Conservation (phyloP, 2,113 vertebrate genomes). For the Petroica traversi region DNA sequence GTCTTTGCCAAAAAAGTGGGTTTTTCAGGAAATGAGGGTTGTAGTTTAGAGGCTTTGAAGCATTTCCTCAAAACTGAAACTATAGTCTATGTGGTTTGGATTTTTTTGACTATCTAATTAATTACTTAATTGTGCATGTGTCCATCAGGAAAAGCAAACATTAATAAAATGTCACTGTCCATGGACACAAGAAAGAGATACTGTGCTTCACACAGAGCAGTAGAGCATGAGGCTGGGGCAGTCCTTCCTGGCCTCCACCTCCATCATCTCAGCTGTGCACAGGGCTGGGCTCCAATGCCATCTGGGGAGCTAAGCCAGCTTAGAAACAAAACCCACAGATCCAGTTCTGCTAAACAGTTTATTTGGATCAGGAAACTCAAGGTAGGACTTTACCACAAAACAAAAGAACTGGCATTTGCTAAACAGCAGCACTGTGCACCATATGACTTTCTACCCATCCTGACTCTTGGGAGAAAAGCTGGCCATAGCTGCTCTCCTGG, state of each 20-base stretch:
- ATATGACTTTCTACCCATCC: not conserved
- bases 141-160: accelerated
- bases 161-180: not conserved
- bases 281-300: accelerated
- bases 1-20: not conserved
- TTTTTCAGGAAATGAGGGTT: not conserved
- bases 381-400: not conserved
- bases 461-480: not conserved
- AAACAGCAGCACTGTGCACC: not conserved
- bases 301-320: not conserved
- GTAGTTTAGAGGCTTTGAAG: not conserved
- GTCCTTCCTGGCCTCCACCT: not conserved
- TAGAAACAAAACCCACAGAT: not conserved
- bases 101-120: not conserved
- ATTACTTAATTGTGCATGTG: not conserved
- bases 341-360: not conserved
- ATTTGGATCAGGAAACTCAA: not conserved
- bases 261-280: accelerated
- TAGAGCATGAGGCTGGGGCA: not conserved
- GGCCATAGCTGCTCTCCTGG: not conserved
- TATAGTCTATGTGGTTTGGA: accelerated
- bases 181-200: not conserved
- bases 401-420: not conserved
- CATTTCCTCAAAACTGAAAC: not conserved
- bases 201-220: not conserved